Conservation (phyloP, 2,888 invertebrate genomes). For the Caenorhabditis sinica region DNA sequence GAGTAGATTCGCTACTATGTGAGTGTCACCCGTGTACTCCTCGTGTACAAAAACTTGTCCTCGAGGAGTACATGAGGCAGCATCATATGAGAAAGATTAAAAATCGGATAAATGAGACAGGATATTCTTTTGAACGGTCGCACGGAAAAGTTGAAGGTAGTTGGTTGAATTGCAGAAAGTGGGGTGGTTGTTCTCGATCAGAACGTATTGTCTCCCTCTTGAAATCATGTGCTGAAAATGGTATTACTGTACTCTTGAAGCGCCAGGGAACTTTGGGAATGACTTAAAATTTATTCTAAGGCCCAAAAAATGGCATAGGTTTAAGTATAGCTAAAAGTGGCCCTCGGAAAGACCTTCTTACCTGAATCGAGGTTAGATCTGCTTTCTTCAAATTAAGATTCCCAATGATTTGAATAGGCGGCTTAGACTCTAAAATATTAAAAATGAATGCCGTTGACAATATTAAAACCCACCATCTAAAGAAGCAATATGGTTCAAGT, state of each 20-base stretch:
- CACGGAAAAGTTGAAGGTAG: background rate
- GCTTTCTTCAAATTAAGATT: background rate
- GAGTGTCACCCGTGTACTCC: too few relatives aligned
- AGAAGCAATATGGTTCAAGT: too few relatives aligned
- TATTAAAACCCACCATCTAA: too few relatives aligned
- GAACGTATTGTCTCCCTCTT: background rate
- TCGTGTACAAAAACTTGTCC: too few relatives aligned
- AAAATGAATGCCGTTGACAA: too few relatives aligned
- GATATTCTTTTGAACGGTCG: too few relatives aligned
- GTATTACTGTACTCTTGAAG: background rate
- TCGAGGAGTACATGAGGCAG: too few relatives aligned
- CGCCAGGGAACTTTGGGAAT: too few relatives aligned
- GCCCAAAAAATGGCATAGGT: background rate
- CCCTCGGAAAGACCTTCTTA: background rate
- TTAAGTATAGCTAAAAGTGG: too few relatives aligned
- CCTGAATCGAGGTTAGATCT: background rate
- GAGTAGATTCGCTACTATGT: too few relatives aligned
- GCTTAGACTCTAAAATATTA: background rate
- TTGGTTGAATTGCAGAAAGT: background rate
- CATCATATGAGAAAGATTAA: too few relatives aligned
- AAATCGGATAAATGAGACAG: too few relatives aligned
- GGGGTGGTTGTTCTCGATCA: slow-evolving; percentile 3
- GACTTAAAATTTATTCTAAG: background rate
- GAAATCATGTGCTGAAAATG: background rate
- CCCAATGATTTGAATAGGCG: background rate